Base-by-base conservation (phyloP, 2,113 vertebrate genomes). In the Lepisosteus oculatus region DNA sequence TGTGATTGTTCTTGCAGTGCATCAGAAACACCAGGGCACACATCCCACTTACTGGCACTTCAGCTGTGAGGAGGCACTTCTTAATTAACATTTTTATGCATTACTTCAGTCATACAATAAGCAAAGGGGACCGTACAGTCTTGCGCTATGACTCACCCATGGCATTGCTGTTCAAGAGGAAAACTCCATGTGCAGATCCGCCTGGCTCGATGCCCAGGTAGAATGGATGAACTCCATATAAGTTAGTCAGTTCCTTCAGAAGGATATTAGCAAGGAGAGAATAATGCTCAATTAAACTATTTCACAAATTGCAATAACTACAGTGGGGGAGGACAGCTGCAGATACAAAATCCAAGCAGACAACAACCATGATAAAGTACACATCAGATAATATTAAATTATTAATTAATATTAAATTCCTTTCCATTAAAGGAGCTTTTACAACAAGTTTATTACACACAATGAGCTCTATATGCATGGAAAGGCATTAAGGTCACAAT, bases 201-300 rank as follows among this genome's bases (percentile, higher is more conserved):
- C 80, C 88, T 72, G 92, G 80, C 83, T 96, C 95, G 91, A 96
- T 85, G 6, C 84, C 77, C 70, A 97, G 85, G 84, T 95, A 97
- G 79, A 97, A 96, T 0, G 95, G 95, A 82, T 96, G 95, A n/a
- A 78, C 91, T 0, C 95, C 95, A 0, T 97, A 97, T 12, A 96
- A 87, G 80, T 97, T 97, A 61, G 89, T 92, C 0, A 85, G 76
- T 70, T 94, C 92, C 95, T 96, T 41, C 8, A 62, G 7, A 3
- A 80, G 72, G 73, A 63, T 13, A 71, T 14, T 51, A 56, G 61
- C 65, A 55, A 65, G 47, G 51, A 4, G 42, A 65, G 12, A 14
- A 68, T 4, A 14, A 67, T 17, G 8, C 7, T 15, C 3, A 43
- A 43, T 66, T 66, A 44, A 47, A 45, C 64, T 15, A 66, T 3